Percentiles rank a stretch among this genome's conserved stretches.
These are phyloP conservation scores for Stichopus chloronotus DNA, from an alignment of 35 echinoderm and acorn worm genomes.

Conservation along the genomic window DNA sequence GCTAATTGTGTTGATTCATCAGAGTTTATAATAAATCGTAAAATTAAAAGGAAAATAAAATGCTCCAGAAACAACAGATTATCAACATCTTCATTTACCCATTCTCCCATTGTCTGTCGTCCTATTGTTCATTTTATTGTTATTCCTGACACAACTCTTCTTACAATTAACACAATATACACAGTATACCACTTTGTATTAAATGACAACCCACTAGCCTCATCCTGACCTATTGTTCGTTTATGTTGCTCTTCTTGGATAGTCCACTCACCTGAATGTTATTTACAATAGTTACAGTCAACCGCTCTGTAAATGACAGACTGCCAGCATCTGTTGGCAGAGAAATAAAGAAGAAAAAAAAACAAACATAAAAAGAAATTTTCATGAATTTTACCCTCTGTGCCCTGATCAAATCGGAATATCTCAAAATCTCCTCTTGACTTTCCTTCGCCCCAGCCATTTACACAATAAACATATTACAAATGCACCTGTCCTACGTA, in stretches of 20 bases:
- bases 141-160: too few species aligned
- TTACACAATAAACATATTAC: background rate
- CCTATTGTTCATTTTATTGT: too few species aligned
- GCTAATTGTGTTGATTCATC: too few species aligned
- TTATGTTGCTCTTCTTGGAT: background rate
- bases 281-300: slow-evolving; percentile 91
- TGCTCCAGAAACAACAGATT: too few species aligned
- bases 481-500: background rate
- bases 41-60: too few species aligned
- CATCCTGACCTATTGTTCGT: background rate
- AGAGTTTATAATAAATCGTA: too few species aligned
- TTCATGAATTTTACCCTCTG: background rate
- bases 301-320: slow-evolving; percentile 79
- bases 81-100: too few species aligned
- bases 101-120: too few species aligned
- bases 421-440: background rate
- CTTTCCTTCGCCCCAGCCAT: background rate
- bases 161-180: too few species aligned
- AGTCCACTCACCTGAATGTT: slow-evolving; percentile 83
- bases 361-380: background rate
- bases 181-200: too few species aligned
- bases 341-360: slow-evolving; percentile 27
- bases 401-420: background rate
- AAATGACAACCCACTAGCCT: too few species aligned
- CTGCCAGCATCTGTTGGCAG: slow-evolving; percentile 45